phyloP scores from a whole-genome alignment of 1,140 invertebrate species.

The Drosophila pseudoananassae region DNA sequence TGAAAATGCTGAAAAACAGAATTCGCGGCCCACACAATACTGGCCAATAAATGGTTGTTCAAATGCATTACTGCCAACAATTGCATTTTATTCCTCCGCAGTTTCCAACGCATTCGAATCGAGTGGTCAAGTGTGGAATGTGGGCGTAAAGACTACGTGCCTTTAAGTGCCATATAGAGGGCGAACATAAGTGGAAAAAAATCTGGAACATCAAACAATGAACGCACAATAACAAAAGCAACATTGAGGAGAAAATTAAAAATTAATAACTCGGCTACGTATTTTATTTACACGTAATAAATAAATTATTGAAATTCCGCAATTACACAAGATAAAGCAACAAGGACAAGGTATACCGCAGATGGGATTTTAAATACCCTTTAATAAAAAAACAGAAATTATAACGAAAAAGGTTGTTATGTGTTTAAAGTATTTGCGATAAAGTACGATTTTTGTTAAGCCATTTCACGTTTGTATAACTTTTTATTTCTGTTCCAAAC shows the following conservation, averaged over 20 bases:
- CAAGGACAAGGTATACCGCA: neutral
- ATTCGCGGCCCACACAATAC: constrained; percentile 64
- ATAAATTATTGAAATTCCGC: constrained; percentile 81
- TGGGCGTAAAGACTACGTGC: constrained; percentile 13
- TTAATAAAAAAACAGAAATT: neutral
- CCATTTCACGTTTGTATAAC: too few relatives aligned
- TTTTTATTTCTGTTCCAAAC: too few relatives aligned
- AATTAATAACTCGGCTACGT: constrained; percentile 69
- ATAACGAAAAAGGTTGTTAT: too few relatives aligned
- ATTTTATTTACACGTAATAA: constrained; percentile 78
- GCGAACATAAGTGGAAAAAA: constrained; percentile 34
- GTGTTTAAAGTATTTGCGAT: too few relatives aligned
- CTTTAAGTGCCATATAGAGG: constrained; percentile 38
- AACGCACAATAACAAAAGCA: constrained; percentile 31
- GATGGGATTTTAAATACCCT: neutral
- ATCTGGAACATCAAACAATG: constrained; percentile 37
- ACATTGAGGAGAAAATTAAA: constrained; percentile 61
- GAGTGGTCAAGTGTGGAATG: neutral
- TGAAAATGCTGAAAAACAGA: constrained; percentile 76
- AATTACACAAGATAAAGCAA: constrained; percentile 66
- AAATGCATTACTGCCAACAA: constrained; percentile 55
- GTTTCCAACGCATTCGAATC: constrained; percentile 9
- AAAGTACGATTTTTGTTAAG: too few relatives aligned
- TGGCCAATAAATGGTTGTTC: constrained; percentile 60
- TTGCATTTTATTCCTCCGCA: constrained; percentile 39